Conservation (phyloP, 2,888 invertebrate species). For the Ophraella communa region DNA sequence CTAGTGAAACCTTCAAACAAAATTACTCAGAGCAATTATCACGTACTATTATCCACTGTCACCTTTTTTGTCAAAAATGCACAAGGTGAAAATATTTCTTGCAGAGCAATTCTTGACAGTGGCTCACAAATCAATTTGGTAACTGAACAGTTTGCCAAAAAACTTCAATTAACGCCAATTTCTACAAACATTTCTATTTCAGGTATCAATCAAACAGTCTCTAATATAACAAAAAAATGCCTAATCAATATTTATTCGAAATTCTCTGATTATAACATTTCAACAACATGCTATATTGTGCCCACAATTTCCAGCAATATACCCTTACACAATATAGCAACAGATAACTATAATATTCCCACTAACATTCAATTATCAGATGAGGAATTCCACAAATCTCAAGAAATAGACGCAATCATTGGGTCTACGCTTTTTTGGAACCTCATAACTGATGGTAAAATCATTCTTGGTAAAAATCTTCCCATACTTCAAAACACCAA, state of each 20-base stretch:
- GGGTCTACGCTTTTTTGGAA: slow-evolving; percentile 32
- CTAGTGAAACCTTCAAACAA: neutral
- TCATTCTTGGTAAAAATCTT: no score
- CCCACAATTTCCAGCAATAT: no score
- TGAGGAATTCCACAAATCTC: slow-evolving; percentile 15
- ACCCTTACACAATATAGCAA: neutral
- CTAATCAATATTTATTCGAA: no score
- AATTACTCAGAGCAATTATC: neutral
- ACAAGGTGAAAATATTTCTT: slow-evolving; percentile 5
- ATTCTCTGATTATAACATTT: slow-evolving; percentile 1
- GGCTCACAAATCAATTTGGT: slow-evolving; percentile 25
- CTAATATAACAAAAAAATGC: slow-evolving; percentile 8
- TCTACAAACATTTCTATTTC: no score
- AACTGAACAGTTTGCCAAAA: slow-evolving; percentile 9
- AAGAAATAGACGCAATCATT: slow-evolving; percentile 26
- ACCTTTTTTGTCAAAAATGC: slow-evolving; percentile 11
- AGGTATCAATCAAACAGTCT: slow-evolving; percentile 15
- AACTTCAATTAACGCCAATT: slow-evolving; percentile 19
- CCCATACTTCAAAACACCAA: no score
- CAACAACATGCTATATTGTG: slow-evolving; percentile 20
- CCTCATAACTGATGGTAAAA: slow-evolving; percentile 20
- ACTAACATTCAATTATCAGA: slow-evolving; percentile 22
- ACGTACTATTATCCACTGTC: slow-evolving; percentile 14
- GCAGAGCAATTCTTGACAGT: slow-evolving; percentile 21
- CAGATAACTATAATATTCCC: slow-evolving; percentile 9